Evolutionary conservation across 1,140 invertebrate species (phyloP).

Genomic region (Drosophila sp.): DNA sequence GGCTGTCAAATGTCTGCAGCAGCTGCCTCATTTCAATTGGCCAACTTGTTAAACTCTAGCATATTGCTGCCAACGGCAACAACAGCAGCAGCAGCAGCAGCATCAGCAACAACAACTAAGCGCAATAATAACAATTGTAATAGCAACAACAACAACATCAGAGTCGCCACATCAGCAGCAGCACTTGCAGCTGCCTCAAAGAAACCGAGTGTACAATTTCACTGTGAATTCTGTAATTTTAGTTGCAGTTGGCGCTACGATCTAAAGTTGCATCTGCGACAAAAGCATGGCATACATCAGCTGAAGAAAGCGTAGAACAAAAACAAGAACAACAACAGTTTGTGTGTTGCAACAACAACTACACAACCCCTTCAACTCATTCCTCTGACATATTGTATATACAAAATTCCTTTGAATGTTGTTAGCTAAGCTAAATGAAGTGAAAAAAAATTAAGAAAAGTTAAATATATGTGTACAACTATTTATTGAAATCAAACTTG

Average conservation of each 20-base stretch:
- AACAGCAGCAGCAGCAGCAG: conserved; percentile 19
- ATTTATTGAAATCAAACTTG: conserved; percentile 75
- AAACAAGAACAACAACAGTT: conserved; percentile 2
- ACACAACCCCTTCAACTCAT: too few relatives aligned
- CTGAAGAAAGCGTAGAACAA: conserved; percentile 75
- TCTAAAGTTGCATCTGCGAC: conserved; percentile 79
- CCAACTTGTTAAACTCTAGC: conserved; percentile 64
- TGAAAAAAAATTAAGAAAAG: conserved; percentile 45
- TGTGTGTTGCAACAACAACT: too few relatives aligned
- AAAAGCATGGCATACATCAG: conserved; percentile 84
- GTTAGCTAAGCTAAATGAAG: conserved; percentile 63
- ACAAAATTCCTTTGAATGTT: conserved; percentile 48
- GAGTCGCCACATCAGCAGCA: conserved; percentile 16
- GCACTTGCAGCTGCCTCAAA: conserved; percentile 41
- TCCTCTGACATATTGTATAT: conserved; percentile 23
- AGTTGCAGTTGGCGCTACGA: conserved; percentile 83
- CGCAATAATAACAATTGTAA: conserved; percentile 31
- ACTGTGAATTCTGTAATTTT: conserved; percentile 82
- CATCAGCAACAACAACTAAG: conserved; percentile 19
- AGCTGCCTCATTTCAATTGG: conserved; percentile 79
- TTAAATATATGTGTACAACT: conserved; percentile 83
- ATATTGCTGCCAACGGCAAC: conserved; percentile 57
- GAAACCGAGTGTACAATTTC: conserved; percentile 72
- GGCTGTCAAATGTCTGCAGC: conserved; percentile 79
- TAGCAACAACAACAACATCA: conserved; percentile 21